Evolutionary conservation across 2,797 vertebrate genomes (phyloP).

Genomic region (Ispidina picta): DNA sequence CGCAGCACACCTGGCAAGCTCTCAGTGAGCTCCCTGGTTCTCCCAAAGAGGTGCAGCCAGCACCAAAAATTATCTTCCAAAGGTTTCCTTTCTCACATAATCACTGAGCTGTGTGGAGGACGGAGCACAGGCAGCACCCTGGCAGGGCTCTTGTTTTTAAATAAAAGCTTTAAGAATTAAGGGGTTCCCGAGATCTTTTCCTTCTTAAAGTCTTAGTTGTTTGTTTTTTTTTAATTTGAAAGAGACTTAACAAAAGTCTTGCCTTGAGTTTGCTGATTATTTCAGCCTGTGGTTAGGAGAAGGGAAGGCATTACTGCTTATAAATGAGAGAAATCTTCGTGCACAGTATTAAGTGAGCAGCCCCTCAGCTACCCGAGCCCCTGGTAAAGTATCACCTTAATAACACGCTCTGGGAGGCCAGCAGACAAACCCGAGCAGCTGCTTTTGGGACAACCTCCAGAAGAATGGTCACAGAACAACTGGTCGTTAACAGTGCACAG

Average conservation of each 20-base stretch:
- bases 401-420: slow-evolving; percentile 53
- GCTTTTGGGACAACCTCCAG: slow-evolving; percentile 62
- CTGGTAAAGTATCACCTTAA: slow-evolving; percentile 66
- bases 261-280: not conserved
- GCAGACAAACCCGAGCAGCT: slow-evolving; percentile 51
- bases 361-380: slow-evolving; percentile 48
- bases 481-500: slow-evolving; percentile 46
- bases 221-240: slow-evolving; percentile 5
- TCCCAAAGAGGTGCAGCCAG: not conserved
- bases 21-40: not conserved
- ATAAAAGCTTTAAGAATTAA: slow-evolving; percentile 38
- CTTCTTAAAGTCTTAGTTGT: not conserved
- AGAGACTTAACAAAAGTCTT: not conserved
- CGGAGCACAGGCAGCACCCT: not conserved
- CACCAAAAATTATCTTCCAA: not conserved
- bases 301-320: slow-evolving; percentile 52
- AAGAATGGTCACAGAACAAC: not conserved
- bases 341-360: slow-evolving; percentile 1
- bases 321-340: slow-evolving; percentile 7
- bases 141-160: slow-evolving; percentile 54
- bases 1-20: not conserved
- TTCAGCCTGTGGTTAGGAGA: slow-evolving; percentile 3
- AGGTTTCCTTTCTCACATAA: slow-evolving; percentile 45
- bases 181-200: slow-evolving; percentile 37
- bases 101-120: not conserved